Base-by-base conservation (phyloP, 2,113 vertebrate species). In the Numida meleagris region DNA sequence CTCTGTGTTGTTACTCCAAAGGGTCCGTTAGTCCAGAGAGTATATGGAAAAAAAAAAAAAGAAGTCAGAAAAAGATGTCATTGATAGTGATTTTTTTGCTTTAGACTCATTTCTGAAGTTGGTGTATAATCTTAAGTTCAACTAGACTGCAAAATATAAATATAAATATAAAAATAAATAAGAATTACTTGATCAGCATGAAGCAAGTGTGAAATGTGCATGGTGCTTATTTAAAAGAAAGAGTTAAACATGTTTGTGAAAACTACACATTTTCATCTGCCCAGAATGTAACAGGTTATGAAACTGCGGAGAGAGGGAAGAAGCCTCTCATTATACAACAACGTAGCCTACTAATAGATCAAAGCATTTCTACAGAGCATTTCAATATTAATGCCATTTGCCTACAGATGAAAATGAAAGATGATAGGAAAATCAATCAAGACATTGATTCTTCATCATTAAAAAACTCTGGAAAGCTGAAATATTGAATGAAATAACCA, bases 341-440 rank as follows among this genome's bases (percentile, higher is more conserved):
- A 16, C 38, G 34, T 71, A 80, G n/a, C 23, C 40, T 42, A 50
- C 42, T 82, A 89, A 74, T 71, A 93, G 45, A 82, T 91, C 87
- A 95, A 88, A 95, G n/a, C 4, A 24, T 77, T 93, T 83, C 63
- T 91, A 78, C 65, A 57, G 63, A 59, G 9, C 20, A 33, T 40
- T 94, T 95, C 61, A 94, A 86, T 92, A 80, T 93, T 83, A 89
- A 89, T 83, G 76, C 12, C 33, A 55, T 80, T 94, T 94, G 34
- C 65, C 51, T 83, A 72, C 13, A 74, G 51, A 86, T 63, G 18
- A 74, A 93, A 93, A 93, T 67, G 74, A 94, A 93, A 92, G n/a
- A 80, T 85, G 34, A 62, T 73, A 74, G 59, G 65, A 88, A 94
- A 88, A 93, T 93, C 93, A 91, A 85, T 94, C 40, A 59, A 14